These are phyloP conservation scores for Lasioglossum malachurum DNA, from an alignment of 2,888 invertebrate species.

Conservation along the genomic window DNA sequence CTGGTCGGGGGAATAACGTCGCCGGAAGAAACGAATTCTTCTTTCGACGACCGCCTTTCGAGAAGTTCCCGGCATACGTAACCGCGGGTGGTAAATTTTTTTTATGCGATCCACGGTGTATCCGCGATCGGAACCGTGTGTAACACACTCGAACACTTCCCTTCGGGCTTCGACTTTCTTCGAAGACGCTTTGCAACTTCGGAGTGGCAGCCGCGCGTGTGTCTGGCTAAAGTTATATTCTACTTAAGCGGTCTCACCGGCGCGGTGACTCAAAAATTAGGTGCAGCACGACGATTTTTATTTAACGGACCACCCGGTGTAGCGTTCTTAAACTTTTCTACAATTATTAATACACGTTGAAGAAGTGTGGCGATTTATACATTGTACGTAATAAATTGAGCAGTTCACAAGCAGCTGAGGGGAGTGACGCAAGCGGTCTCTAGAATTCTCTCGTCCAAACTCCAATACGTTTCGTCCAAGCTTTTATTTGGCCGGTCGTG, in stretches of 20 bases:
- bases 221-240: not conserved
- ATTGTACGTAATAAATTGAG: not conserved
- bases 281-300: not conserved
- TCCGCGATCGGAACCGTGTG: constrained; percentile 3
- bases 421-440: not conserved
- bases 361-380: not conserved
- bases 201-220: not conserved
- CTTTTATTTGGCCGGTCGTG: constrained; percentile 18
- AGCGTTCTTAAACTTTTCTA: not conserved
- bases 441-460: not conserved
- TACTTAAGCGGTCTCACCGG: not conserved
- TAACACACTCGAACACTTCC: constrained; percentile 14
- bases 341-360: not conserved
- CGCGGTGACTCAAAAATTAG: not conserved
- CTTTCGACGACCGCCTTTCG: constrained; percentile 19
- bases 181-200: constrained; percentile 4
- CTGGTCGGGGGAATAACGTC: constrained; percentile 44
- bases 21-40: constrained; percentile 51
- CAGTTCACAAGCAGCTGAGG: not conserved
- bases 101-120: constrained; percentile 16
- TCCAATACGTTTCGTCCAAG: constrained; percentile 3
- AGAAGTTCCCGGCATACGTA: not conserved
- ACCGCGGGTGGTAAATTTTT: constrained; percentile 29
- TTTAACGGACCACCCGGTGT: not conserved
- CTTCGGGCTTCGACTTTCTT: constrained; percentile 4